A percentile compares a stretch with the other conserved stretches of the same genome.
These are phyloP conservation scores for Dastarcus helophoroides DNA, from an alignment of 2,888 invertebrate genomes.

Conservation along the genomic window DNA sequence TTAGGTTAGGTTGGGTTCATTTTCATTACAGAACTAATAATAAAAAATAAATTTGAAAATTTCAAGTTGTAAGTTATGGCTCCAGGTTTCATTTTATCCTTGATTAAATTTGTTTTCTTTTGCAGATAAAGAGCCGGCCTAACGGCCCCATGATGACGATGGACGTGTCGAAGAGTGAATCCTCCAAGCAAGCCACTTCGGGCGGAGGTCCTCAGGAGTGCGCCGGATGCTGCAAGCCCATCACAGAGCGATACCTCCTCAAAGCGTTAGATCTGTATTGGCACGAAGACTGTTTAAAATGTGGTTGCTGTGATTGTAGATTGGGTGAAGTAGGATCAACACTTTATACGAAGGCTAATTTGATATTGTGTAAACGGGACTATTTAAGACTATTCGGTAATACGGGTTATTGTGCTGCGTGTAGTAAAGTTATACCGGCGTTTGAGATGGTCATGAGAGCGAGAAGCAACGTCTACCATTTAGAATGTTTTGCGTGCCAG, in stretches of 20 bases:
- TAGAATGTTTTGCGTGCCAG: slow-evolving; percentile 97
- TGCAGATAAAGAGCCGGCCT: slow-evolving; percentile 34
- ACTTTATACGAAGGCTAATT: slow-evolving; percentile 88
- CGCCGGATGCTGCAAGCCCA: slow-evolving; percentile 89
- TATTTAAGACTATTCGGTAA: slow-evolving; percentile 93
- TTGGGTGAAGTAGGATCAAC: slow-evolving; percentile 94
- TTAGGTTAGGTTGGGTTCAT: too few species aligned
- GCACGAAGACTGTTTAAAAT: slow-evolving; percentile 97
- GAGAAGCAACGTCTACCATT: slow-evolving; percentile 90
- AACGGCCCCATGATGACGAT: slow-evolving; percentile 64
- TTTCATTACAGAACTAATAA: too few species aligned
- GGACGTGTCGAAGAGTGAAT: slow-evolving; percentile 74
- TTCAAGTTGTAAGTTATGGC: too few species aligned
- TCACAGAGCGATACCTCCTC: slow-evolving; percentile 81
- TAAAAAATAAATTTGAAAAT: too few species aligned
- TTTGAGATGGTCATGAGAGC: slow-evolving; percentile 99
- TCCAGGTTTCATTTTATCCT: too few species aligned
- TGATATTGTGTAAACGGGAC: slow-evolving; percentile 91
- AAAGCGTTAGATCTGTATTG: slow-evolving; percentile 89
- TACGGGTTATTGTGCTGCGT: slow-evolving; percentile 93
- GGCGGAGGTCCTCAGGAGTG: slow-evolving; percentile 60
- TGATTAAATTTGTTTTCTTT: slow-evolving; percentile 19
- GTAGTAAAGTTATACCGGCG: slow-evolving; percentile 95
- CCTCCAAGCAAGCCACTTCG: slow-evolving; percentile 35
- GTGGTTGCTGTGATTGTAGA: slow-evolving; percentile 93